Base-by-base conservation (phyloP, 64 coral and sea anemone genomes). In the Stichodactyla helianthus region DNA sequence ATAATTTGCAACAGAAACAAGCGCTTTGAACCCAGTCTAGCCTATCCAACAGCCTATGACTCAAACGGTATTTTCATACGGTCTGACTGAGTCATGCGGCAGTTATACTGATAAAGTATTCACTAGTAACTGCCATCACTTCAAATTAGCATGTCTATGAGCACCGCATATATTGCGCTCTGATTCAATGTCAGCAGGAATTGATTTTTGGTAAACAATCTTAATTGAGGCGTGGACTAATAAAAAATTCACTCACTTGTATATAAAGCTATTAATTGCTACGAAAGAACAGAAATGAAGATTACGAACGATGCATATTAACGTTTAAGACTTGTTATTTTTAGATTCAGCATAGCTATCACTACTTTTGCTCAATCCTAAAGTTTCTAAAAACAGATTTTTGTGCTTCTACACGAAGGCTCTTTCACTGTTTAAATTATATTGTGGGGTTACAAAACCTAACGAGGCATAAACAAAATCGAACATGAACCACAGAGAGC, bases 151-250 rank as follows among this genome's bases (percentile, higher is more conserved):
- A 74, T 74, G 68, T 74, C 68, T 74, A 23, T 74, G 68, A 74
- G 7, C 68, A 74, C 68, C 68, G 68, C n/a, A 74, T 74, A 74
- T 74, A 31, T 74, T 27, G 22, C 11, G 4, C 6, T 22, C 0
- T 74, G 25, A 7, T 74, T 23, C 68, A 74, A 74, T 74, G 68
- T 74, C 68, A 31, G 26, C 68, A 6, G 68, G 68, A 44, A 74
- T 74, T 74, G 68, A 74, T 74, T 74, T 31, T 74, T 13, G n/a
- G 68, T 74, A 74, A 74, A 74, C 68, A 74, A 74, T 74, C 68
- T 74, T 74, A 74, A 74, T 74, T 74, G 68, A 74, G 13, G 68
- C 68, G 68, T 74, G 68, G 25, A 74, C 25, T 31, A 31, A 74
- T 74, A 27, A 65, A 19, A 74, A 65, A 74, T 74, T 74, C 68